phyloP scores from a whole-genome alignment of 2,113 vertebrate species.

The Osmerus eperlanus region DNA sequence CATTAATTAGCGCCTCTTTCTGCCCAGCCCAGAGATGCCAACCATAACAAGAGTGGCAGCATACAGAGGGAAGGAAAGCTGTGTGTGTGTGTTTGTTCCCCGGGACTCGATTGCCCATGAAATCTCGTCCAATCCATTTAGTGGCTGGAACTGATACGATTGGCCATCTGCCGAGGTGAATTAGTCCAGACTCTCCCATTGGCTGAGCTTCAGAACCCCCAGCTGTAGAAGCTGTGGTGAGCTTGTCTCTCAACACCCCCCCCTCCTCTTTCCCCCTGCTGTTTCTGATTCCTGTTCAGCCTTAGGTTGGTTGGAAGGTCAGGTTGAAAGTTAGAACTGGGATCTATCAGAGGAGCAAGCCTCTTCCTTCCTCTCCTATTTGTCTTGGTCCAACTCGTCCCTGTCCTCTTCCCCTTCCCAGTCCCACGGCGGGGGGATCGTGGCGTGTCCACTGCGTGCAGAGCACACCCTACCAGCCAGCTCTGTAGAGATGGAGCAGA shows the following conservation, averaged over 20 bases:
- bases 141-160: constrained; percentile 17
- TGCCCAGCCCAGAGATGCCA: background rate
- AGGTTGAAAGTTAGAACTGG: background rate
- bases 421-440: background rate
- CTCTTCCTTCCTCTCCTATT: background rate
- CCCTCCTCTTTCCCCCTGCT: background rate
- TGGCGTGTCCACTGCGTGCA: background rate
- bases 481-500: constrained; percentile 29
- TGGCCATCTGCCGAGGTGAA: constrained; percentile 18
- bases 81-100: constrained; percentile 3
- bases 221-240: constrained; percentile 8
- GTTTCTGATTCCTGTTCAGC: background rate
- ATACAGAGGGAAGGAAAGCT: background rate
- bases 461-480: constrained; percentile 24
- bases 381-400: background rate
- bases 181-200: constrained; percentile 21
- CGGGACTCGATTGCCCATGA: constrained; percentile 3
- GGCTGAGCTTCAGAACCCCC: constrained; percentile 7
- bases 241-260: background rate
- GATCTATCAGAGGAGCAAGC: background rate
- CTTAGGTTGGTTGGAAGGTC: background rate
- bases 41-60: too few relatives aligned
- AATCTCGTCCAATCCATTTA: constrained; percentile 15
- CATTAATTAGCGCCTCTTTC: background rate
- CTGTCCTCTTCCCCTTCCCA: background rate